Conservation (phyloP, 2,888 invertebrate species). For the Hermodice carunculata region DNA sequence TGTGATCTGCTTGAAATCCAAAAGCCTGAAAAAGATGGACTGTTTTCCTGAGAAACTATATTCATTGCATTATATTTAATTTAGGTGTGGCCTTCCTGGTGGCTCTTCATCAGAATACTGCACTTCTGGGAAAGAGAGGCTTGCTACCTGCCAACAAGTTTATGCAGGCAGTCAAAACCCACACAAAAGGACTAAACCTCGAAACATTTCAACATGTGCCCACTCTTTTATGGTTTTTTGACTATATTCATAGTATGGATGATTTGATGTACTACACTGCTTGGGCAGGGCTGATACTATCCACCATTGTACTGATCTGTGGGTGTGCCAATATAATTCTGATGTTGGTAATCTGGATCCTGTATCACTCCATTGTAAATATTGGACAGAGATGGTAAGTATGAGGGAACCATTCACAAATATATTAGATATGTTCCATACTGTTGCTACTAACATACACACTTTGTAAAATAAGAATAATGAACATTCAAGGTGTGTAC, state of each 20-base stretch:
- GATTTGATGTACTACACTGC: conserved; percentile 61
- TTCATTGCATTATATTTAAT: conserved; percentile 40
- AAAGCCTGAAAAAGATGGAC: too few species aligned
- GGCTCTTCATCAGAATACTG: conserved; percentile 67
- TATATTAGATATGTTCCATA: too few species aligned
- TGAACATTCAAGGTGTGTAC: too few species aligned
- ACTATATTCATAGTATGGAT: conserved; percentile 52
- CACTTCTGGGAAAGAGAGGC: conserved; percentile 66
- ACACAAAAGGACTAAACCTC: conserved; percentile 41
- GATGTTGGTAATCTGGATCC: conserved; percentile 66
- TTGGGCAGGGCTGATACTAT: conserved; percentile 58
- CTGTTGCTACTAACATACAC: too few species aligned
- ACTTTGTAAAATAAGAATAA: too few species aligned
- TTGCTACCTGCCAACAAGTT: conserved; percentile 63
- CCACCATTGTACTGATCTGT: conserved; percentile 56
- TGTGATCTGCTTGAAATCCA: too few species aligned
- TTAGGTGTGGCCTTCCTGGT: conserved; percentile 69
- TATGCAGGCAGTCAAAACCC: conserved; percentile 49
- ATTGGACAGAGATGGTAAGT: conserved; percentile 65
- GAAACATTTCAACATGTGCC: conserved; percentile 52
- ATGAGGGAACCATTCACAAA: neutral
- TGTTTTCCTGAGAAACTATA: too few species aligned
- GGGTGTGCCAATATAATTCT: conserved; percentile 68
- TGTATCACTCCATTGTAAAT: conserved; percentile 70
- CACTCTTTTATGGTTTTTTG: conserved; percentile 65